phyloP scores from a whole-genome alignment of 2,113 vertebrate species.

The Mandrillus leucophaeus region DNA sequence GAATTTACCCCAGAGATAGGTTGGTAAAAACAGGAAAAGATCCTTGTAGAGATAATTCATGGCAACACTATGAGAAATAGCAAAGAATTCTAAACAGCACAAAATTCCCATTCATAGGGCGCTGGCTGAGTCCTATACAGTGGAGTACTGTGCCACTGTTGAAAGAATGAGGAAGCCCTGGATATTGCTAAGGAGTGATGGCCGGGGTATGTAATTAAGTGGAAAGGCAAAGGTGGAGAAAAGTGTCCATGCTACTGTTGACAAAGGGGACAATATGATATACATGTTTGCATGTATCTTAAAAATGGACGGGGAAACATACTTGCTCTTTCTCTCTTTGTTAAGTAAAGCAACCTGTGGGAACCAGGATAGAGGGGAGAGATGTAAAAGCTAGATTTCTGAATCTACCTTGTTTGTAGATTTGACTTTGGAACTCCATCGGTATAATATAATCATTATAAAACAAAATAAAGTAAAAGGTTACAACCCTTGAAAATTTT shows the following conservation, averaged over 20 bases:
- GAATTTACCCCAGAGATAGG: neutral
- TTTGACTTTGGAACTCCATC: neutral
- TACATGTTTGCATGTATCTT: neutral
- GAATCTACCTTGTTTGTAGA: neutral
- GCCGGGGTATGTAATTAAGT: fast-evolving
- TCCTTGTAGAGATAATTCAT: neutral
- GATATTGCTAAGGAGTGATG: fast-evolving
- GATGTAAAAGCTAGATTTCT: neutral
- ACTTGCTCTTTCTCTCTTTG: too few species aligned
- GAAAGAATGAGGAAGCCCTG: fast-evolving
- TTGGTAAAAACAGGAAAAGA: neutral
- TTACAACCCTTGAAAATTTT: neutral
- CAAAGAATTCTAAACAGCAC: neutral
- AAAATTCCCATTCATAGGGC: neutral
- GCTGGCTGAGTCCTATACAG: fast-evolving
- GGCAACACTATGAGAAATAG: neutral
- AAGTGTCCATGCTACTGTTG: neutral
- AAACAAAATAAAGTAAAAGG: neutral
- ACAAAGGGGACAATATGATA: too few species aligned
- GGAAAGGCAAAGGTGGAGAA: too few species aligned
- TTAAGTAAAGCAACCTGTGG: neutral
- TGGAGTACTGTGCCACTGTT: neutral
- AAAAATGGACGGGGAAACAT: neutral
- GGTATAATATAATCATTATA: neutral
- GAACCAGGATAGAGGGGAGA: neutral